Conservation (phyloP, 1,140 invertebrate species). For the Hyles euphorbiae region DNA sequence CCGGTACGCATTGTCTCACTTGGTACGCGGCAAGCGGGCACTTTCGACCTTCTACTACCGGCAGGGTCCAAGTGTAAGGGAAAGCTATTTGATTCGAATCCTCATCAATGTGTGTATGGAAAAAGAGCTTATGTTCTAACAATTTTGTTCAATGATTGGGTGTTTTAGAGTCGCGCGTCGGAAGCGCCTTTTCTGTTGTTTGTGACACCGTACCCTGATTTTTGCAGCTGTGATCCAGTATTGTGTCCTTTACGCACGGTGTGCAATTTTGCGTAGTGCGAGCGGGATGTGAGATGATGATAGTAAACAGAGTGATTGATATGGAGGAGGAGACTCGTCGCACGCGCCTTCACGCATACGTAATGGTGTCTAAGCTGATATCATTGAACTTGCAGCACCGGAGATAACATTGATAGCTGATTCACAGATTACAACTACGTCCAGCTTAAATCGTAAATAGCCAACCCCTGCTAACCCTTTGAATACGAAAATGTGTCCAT, state of each 20-base stretch:
- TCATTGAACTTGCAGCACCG: conserved; percentile 61
- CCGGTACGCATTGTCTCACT: conserved; percentile 66
- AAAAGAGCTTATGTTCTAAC: conserved; percentile 52
- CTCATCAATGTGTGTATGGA: conserved; percentile 28
- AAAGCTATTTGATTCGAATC: conserved; percentile 74
- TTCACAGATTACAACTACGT: background rate
- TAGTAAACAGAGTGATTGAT: conserved; percentile 47
- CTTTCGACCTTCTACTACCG: conserved; percentile 49
- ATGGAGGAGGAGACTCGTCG: conserved; percentile 48
- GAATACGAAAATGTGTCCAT: too few species aligned
- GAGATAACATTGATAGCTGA: conserved; percentile 43
- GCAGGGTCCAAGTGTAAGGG: conserved; percentile 62
- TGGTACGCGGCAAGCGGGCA: conserved; percentile 42
- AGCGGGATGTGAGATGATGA: conserved; percentile 29
- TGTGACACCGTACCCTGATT: conserved; percentile 72
- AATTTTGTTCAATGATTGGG: conserved; percentile 20
- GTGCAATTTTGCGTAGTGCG: conserved; percentile 16
- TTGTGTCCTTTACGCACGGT: conserved; percentile 34
- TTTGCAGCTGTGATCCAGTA: conserved; percentile 47
- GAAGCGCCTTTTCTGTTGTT: conserved; percentile 69
- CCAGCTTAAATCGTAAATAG: too few species aligned
- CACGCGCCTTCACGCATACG: conserved; percentile 51
- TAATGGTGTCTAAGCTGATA: conserved; percentile 49
- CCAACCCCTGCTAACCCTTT: too few species aligned
- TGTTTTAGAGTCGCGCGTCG: conserved; percentile 43